These are phyloP conservation scores for Hippocampus barbouri DNA, from an alignment of 2,113 vertebrate species.

Conservation along the genomic window DNA sequence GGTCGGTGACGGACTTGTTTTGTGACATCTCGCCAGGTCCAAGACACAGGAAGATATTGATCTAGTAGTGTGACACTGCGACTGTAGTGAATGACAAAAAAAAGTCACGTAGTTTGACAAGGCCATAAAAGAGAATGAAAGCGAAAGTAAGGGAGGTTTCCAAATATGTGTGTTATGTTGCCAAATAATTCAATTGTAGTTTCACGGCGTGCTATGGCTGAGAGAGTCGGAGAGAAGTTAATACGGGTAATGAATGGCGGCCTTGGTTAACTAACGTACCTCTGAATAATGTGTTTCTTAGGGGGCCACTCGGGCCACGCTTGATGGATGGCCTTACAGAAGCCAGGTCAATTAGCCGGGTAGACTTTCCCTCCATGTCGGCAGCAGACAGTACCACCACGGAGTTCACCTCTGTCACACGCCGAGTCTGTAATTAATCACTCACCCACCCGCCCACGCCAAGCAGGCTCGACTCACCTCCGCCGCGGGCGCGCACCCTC, in stretches of 20 bases:
- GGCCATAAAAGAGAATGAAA: too few species aligned
- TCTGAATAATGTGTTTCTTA: slow-evolving; percentile 71
- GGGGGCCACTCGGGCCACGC: slow-evolving; percentile 53
- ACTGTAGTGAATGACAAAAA: too few species aligned
- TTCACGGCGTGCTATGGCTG: not conserved
- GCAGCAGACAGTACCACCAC: slow-evolving; percentile 55
- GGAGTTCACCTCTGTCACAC: slow-evolving; percentile 64
- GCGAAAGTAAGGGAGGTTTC: not conserved
- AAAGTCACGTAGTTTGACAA: too few species aligned
- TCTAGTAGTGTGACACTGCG: too few species aligned
- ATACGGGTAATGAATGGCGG: slow-evolving; percentile 55
- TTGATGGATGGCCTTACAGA: slow-evolving; percentile 78
- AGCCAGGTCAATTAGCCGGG: slow-evolving; percentile 74
- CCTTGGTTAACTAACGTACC: slow-evolving; percentile 70
- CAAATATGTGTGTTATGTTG: not conserved
- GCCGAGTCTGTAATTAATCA: slow-evolving; percentile 72
- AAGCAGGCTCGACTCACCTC: slow-evolving; percentile 4
- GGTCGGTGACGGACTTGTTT: too few species aligned
- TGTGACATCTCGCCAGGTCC: too few species aligned
- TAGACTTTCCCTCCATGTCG: slow-evolving; percentile 60
- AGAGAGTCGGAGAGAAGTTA: slow-evolving; percentile 33
- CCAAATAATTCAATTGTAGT: slow-evolving; percentile 1
- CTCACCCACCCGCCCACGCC: slow-evolving; percentile 58
- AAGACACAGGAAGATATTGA: too few species aligned
- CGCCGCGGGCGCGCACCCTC: not conserved